These are phyloP conservation scores for Fregetta grallaria DNA, from an alignment of 2,113 vertebrate species.

Conservation along the genomic window DNA sequence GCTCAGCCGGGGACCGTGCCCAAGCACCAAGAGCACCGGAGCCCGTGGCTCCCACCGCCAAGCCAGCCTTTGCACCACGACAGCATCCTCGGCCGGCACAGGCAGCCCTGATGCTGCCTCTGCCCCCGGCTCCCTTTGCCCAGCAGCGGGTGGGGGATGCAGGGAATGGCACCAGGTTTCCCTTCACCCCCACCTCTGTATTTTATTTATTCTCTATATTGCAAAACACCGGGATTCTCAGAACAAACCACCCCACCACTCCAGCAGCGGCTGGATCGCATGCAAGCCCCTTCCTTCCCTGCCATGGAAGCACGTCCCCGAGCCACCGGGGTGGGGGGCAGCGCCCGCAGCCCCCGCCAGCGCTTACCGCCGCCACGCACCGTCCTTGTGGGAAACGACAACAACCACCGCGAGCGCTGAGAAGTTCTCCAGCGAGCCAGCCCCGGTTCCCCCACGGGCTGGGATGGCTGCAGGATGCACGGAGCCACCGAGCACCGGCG, in stretches of 20 bases:
- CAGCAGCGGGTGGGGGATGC: not conserved
- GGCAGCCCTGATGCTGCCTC: not conserved
- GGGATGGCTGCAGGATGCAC: not conserved
- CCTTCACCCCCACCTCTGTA: fast-evolving
- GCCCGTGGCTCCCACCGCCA: not conserved
- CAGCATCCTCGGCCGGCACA: fast-evolving
- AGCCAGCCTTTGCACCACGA: not conserved
- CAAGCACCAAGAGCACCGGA: not conserved
- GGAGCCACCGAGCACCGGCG: not conserved
- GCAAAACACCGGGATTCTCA: fast-evolving
- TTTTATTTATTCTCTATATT: fast-evolving
- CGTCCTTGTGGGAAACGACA: not conserved
- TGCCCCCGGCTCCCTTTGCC: not conserved
- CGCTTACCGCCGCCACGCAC: not conserved
- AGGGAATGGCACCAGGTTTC: not conserved
- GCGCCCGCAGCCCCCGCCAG: not conserved
- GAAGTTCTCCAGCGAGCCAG: not conserved
- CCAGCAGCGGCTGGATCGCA: not conserved
- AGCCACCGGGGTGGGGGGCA: not conserved
- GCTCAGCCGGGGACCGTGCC: not conserved
- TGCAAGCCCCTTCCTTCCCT: not conserved
- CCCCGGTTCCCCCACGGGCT: not conserved
- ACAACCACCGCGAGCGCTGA: not conserved
- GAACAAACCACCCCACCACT: fast-evolving
- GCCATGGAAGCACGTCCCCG: not conserved